A percentile compares a stretch with the other conserved stretches of the same genome.
Conservation (phyloP, 2,113 vertebrate genomes). For the Mustelus asterias region DNA sequence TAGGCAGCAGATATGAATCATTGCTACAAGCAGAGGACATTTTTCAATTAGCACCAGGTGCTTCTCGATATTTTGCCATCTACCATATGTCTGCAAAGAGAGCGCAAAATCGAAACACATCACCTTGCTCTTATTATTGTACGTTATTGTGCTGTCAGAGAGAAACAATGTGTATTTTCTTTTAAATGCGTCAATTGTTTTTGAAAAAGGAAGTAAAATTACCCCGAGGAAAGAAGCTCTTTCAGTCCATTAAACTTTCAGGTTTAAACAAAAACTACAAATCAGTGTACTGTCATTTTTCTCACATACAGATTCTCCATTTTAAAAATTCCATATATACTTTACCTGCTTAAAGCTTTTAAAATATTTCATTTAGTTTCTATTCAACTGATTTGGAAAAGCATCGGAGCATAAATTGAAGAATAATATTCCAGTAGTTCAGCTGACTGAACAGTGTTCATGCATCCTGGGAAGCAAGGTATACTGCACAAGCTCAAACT, state of each 20-base stretch:
- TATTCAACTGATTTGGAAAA: background rate
- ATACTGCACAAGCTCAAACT: background rate
- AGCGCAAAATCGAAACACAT: background rate
- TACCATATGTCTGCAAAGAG: slow-evolving; percentile 38
- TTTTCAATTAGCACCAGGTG: slow-evolving; percentile 43
- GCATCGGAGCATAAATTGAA: background rate
- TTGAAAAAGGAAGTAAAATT: background rate
- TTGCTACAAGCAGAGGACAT: slow-evolving; percentile 40
- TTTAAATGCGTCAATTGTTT: background rate
- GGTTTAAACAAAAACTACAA: background rate
- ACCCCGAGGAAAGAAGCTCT: background rate
- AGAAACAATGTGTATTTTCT: background rate
- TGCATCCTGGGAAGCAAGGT: background rate
- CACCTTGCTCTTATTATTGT: background rate
- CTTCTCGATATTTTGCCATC: background rate
- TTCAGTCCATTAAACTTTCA: background rate
- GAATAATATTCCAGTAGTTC: background rate
- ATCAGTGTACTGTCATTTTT: background rate
- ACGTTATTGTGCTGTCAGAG: background rate
- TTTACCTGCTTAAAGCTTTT: background rate
- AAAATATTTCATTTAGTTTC: background rate
- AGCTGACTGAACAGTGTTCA: background rate
- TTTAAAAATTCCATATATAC: background rate
- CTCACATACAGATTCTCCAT: background rate
- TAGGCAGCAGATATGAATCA: slow-evolving; percentile 43